Conservation (phyloP, 2,113 vertebrate genomes). For the Andinoacara biseriatus region DNA sequence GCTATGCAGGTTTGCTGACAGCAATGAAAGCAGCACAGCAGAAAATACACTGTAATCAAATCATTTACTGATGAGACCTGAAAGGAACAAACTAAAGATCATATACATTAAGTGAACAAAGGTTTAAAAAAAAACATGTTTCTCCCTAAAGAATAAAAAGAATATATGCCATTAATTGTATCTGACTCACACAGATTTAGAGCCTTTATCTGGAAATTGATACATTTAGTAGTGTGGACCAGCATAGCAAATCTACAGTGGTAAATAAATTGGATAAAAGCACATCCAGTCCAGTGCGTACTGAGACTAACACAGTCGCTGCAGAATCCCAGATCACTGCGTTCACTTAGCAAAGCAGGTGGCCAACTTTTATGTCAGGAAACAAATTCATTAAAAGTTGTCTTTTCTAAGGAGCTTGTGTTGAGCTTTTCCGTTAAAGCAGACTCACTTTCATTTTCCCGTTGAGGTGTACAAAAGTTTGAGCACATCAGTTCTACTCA, state of each 20-base stretch:
- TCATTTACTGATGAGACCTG: background rate
- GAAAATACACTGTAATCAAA: background rate
- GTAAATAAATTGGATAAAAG: background rate
- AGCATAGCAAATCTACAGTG: background rate
- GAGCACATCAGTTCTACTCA: slow-evolving; percentile 31
- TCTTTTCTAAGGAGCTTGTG: slow-evolving; percentile 13
- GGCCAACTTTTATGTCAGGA: background rate
- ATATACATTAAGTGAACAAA: background rate
- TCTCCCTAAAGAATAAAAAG: background rate
- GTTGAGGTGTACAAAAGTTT: slow-evolving; percentile 33
- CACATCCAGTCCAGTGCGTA: background rate
- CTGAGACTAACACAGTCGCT: background rate
- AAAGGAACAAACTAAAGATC: slow-evolving; percentile 3
- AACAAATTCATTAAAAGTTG: background rate
- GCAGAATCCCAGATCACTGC: background rate
- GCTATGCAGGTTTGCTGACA: background rate
- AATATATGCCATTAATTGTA: background rate
- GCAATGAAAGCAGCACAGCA: background rate
- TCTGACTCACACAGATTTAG: background rate
- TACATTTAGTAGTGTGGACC: background rate
- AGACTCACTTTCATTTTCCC: slow-evolving; percentile 2
- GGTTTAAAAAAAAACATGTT: background rate
- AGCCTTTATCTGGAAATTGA: background rate
- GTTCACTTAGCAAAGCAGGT: slow-evolving; percentile 7
- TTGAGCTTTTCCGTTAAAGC: background rate